Conservation (phyloP, 2,888 invertebrate genomes). For the Antheraea yamamai region DNA sequence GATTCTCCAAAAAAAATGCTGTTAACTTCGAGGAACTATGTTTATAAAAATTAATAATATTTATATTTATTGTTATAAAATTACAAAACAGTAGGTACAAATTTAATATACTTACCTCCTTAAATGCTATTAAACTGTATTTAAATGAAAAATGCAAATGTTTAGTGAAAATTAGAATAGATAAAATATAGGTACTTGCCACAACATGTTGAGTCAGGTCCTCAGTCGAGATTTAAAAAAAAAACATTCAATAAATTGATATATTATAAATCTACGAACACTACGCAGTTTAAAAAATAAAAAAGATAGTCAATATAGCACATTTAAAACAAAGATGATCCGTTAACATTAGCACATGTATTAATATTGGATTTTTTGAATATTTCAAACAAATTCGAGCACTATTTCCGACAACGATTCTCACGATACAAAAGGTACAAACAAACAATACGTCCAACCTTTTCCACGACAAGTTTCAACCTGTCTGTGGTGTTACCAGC, state of each 20-base stretch:
- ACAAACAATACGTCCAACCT: neutral
- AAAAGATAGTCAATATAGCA: neutral
- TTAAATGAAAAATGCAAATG: neutral
- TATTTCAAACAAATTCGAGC: neutral
- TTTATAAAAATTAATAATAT: too few relatives aligned
- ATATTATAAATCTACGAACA: neutral
- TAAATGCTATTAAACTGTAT: too few relatives aligned
- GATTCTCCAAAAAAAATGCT: too few relatives aligned
- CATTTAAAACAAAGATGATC: neutral
- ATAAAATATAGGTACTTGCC: conserved; percentile 3
- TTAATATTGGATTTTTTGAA: neutral
- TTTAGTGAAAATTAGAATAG: neutral
- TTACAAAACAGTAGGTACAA: too few relatives aligned
- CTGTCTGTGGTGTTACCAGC: neutral
- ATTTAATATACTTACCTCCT: too few relatives aligned
- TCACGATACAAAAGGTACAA: neutral
- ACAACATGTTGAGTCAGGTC: neutral
- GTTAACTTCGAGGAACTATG: too few relatives aligned
- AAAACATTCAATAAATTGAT: conserved; percentile 1
- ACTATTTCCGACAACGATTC: neutral
- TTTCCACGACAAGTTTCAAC: neutral
- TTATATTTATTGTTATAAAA: too few relatives aligned
- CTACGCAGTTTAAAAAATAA: neutral
- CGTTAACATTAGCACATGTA: neutral
- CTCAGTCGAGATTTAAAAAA: neutral